Evolutionary conservation across 2,797 vertebrate genomes (phyloP).

Genomic region (Dicrostonyx torquatus): DNA sequence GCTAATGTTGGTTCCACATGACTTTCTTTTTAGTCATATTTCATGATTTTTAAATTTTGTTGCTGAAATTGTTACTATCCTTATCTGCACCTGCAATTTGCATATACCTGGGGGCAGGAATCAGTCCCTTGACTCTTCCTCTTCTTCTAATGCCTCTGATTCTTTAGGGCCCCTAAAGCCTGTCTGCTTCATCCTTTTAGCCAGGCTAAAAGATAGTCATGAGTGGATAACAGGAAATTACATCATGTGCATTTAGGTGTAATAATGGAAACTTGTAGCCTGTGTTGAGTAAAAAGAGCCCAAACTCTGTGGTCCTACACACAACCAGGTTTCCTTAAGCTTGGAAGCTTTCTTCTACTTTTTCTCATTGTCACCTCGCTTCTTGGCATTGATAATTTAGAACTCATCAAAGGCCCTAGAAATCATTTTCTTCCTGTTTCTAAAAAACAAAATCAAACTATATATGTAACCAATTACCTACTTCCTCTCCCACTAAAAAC

Average conservation of each 20-base stretch:
- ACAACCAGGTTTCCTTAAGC: background rate
- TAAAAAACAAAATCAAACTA: background rate
- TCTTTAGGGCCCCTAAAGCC: background rate
- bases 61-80: background rate
- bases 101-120: background rate
- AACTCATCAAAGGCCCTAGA: background rate
- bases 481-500: accelerated
- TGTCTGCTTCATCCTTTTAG: background rate
- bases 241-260: background rate
- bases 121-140: background rate
- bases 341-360: background rate
- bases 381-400: background rate
- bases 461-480: background rate
- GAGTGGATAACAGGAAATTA: background rate
- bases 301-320: background rate
- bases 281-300: background rate
- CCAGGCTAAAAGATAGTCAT: background rate
- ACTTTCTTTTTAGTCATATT: background rate
- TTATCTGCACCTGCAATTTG: background rate
- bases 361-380: background rate
- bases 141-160: background rate
- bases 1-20: background rate
- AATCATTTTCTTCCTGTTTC: background rate
- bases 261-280: background rate
- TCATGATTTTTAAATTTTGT: background rate